Conservation (phyloP, 2,888 invertebrate species). For the Thelaira solivaga region DNA sequence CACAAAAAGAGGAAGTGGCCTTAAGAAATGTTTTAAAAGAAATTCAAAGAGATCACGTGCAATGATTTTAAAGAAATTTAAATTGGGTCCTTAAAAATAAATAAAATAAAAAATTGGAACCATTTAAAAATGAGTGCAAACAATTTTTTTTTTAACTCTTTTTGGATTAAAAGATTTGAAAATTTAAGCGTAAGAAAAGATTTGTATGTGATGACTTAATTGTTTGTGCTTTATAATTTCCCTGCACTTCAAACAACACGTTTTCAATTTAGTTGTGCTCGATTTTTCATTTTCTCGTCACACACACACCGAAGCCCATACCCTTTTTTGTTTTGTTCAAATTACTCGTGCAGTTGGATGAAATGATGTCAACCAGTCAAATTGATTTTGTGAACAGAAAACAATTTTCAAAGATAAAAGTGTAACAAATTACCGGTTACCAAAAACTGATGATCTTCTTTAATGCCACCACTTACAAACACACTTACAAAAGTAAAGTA, state of each 20-base stretch:
- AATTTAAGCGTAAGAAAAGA: background rate
- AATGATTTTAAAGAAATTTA: conserved; percentile 35
- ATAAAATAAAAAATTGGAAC: conserved; percentile 26
- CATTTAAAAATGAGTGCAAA: conserved; percentile 59
- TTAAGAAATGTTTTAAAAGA: conserved; percentile 48
- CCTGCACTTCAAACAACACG: conserved; percentile 44
- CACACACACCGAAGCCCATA: background rate
- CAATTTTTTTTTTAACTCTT: conserved; percentile 63
- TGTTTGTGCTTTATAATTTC: conserved; percentile 26
- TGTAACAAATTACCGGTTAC: conserved; percentile 61
- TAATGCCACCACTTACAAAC: conserved; percentile 8
- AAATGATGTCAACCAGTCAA: conserved; percentile 32
- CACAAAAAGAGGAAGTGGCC: conserved; percentile 39
- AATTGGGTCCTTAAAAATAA: conserved; percentile 4
- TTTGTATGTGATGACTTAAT: conserved; percentile 45
- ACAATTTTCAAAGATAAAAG: conserved; percentile 45
- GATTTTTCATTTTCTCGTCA: conserved; percentile 48
- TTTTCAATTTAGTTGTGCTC: conserved; percentile 58
- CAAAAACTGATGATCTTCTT: conserved; percentile 41
- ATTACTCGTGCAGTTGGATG: conserved; percentile 7
- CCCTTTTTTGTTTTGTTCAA: conserved; percentile 38
- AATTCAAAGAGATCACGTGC: conserved; percentile 53
- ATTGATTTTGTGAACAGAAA: conserved; percentile 37
- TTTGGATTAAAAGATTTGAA: background rate
- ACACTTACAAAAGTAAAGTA: background rate